Base-by-base conservation (phyloP, 2,888 invertebrate genomes). In the Cremastobaeus sp. region DNA sequence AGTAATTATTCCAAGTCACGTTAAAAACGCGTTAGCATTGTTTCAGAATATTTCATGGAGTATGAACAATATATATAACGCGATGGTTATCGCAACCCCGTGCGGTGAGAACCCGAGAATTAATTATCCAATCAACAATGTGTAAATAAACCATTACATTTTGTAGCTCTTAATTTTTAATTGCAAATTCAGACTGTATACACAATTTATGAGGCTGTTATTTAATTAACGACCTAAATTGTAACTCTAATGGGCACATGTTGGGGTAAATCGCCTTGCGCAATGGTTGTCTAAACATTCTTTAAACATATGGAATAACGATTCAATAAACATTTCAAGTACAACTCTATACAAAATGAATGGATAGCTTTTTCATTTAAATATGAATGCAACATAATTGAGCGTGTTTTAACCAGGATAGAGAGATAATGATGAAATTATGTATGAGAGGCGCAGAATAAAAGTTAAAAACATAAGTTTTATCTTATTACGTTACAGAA, bases 81-180 rank as follows among this genome's bases (percentile, higher is more conserved):
- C 62, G 70, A 70, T 70, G 43, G 18, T 12, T 64, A 70, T 70
- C 70, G 21, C n/a, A 2, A 9, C 30, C 34, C 6, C 15, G 25
- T 18, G 32, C 64, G 57, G 70, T 62, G 70, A 70, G 62, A 70
- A 62, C 62, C 35, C 35, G 54, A 17, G 55, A 62, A 70, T 70
- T 70, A 70, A 70, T 70, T 62, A 70, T 70, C 69, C 70, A 70
- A 70, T 70, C 70, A 70, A 64, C 62, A 64, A 50, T 55, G 62
- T 62, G 70, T 70, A 70, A 57, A 70, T 70, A 70, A 70, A 70
- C 70, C 70, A 70, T 70, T 70, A 62, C 70, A 62, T 70, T 70
- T 70, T 70, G 70, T 70, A 70, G 70, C 70, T 70, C 70, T 70
- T 70, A 70, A 70, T 70, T 70, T 70, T 70, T 70, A 70, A 70